Evolutionary conservation across 2,113 vertebrate species (phyloP).

Genomic region (Oryzias woworae): DNA sequence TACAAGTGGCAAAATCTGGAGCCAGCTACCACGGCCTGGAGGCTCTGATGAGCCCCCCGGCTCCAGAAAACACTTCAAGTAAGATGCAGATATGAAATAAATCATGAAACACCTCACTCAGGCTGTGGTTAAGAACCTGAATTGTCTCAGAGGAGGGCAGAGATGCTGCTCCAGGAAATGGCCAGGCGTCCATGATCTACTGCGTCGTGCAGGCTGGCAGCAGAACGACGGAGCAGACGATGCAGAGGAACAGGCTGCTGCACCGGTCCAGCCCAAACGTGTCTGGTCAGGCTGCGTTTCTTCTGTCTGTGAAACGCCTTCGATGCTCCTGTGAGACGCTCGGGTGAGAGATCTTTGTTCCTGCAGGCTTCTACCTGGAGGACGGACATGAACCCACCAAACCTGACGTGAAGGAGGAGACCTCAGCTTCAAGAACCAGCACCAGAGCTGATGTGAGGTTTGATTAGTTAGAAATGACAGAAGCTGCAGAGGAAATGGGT

Average conservation of each 20-base stretch:
- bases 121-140: not conserved
- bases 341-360: constrained; percentile 11
- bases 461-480: no score
- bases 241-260: constrained; percentile 81
- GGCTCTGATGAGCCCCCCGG: constrained; percentile 82
- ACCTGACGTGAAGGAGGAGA: constrained; percentile 70
- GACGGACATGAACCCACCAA: constrained; percentile 76
- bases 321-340: constrained; percentile 3
- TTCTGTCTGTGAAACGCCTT: constrained; percentile 1
- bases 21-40: constrained; percentile 88
- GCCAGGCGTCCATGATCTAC: constrained; percentile 78
- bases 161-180: constrained; percentile 74
- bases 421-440: constrained; percentile 85
- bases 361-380: constrained; percentile 78
- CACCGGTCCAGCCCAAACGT: constrained; percentile 92
- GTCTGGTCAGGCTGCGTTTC: constrained; percentile 78
- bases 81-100: not conserved
- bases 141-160: constrained; percentile 63
- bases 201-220: constrained; percentile 66
- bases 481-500: no score
- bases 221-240: constrained; percentile 78
- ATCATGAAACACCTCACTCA: no score
- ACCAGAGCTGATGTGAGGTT: constrained; percentile 84
- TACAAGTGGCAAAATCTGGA: constrained; percentile 89
- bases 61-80: constrained; percentile 80